These are phyloP conservation scores for Vespertilio murinus DNA, from an alignment of 2,797 vertebrate species.

Conservation along the genomic window DNA sequence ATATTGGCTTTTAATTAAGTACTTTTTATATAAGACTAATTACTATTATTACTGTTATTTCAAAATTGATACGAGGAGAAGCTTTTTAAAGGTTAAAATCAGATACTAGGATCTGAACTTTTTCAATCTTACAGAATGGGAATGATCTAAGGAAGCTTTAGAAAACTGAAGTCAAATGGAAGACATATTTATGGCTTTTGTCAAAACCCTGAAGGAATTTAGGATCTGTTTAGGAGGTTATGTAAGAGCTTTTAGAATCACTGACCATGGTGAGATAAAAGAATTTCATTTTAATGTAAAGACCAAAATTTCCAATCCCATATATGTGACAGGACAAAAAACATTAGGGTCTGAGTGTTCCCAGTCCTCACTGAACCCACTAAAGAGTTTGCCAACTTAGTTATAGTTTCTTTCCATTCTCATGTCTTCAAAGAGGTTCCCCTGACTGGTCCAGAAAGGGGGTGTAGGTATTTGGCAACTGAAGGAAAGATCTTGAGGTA, in stretches of 20 bases:
- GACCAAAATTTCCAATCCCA: background rate
- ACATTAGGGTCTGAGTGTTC: background rate
- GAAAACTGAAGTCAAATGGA: background rate
- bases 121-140: background rate
- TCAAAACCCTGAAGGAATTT: background rate
- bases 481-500: background rate
- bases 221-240: background rate
- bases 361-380: background rate
- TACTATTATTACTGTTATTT: background rate
- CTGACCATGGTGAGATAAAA: background rate
- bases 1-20: slow-evolving; percentile 55
- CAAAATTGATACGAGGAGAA: background rate
- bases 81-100: background rate
- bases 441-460: background rate
- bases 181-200: background rate
- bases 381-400: background rate
- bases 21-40: slow-evolving; percentile 47
- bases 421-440: background rate
- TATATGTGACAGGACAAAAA: background rate
- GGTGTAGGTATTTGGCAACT: background rate
- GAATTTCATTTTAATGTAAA: background rate
- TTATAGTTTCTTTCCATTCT: background rate
- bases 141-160: background rate
- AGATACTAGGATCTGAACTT: background rate
- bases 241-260: background rate